Evolutionary conservation across 2,888 invertebrate species (phyloP), one percentile per base, ranked within the genome.

Genomic region (Eurois occulta): DNA sequence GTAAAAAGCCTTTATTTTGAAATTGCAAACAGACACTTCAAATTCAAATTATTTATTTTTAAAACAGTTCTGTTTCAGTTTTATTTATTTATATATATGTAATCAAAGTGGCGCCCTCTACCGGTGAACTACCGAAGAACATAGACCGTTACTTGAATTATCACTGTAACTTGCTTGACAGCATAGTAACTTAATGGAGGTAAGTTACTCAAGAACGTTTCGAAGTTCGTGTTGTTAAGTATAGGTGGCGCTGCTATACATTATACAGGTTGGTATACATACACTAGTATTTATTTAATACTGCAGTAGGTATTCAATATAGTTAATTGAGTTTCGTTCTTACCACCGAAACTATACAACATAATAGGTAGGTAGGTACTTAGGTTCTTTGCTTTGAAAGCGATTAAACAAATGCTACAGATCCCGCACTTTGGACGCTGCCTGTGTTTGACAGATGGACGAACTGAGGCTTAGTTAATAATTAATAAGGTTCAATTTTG

Each of bases 201-300:
- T 16, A 55, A 66, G 55, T 65, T 24, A 48, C 28, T 81, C 21
- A 75, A 65, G 24, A 78, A 13, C 21, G 16, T 48, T 35, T 18
- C 6, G 21, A 60, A 66, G 66, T 84, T 62, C 52, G 28, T 52
- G 46, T 32, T 43, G n/a, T 52, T n/a, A 43, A 67, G 1, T 24
- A 32, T 43, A 79, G 79, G 2, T 84, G 84, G 79, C 79, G 67
- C 52, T 78, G n/a, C 0, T 32, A 28, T 78, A 28, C 21, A 60
- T 64, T 18, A 24, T 35, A 35, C 8, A 28, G 6, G 28, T 58
- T 5, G 58, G 13, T 58, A n/a, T n/a, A 58, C 2, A 16, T 55
- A n/a, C 11, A 1, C 48, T 55, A 55, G n/a, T 55, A 55, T 11
- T 24, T 55, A 55, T n/a, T n/a, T 55, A 13, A 43, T 46, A 46